Base-by-base conservation (phyloP, 53 echinoderm and acorn worm species). In the Stichopus horrens region DNA sequence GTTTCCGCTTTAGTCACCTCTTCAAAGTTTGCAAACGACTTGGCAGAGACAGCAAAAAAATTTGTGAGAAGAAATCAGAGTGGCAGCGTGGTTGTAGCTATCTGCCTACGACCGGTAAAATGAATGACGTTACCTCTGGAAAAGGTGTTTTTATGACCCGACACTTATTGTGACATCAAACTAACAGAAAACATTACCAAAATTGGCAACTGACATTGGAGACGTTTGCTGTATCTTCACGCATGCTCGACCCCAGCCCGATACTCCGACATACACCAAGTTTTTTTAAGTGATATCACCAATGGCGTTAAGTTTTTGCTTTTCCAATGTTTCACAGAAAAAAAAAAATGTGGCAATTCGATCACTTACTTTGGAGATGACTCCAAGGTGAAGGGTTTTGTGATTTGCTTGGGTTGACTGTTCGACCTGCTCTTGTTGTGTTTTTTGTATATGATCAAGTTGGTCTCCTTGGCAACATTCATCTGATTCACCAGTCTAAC, bases 381-480 rank as follows among this genome's bases (percentile, higher is more conserved):
- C 10, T 81, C 81, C 21, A 81, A 56, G 56, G 81, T 81, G 56
- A 81, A 16, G 56, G 81, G 81, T 81, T 81, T 81, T 81, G 81
- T 57, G 58, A 81, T 16, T 11, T 81, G 81, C 21, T 87, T 75
- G 3, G 74, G 74, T 19, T 54, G 74, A 21, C 57, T 74, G 54
- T 21, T 21, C 4, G 74, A 7, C 55, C 87, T 14, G 87, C 87
- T 87, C 73, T 91, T 94, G 75, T 95, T 92, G 73, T 99, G 96
- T 79, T 91, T 96, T 86, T 94, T 96, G 78, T 99, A 96, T 8
- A 94, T 89, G 16, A 94, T 80, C 55, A 99, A 87, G 80, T 93
- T 99, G 82, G 99, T 99, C 88, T 99, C 99, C 91, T 96, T 96
- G 91, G 99, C 99, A 55, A 99, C 94, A 22, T 99, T 99, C 99